These are phyloP conservation scores for Epicauta chinensis DNA, from an alignment of 1,140 invertebrate genomes.

Conservation along the genomic window DNA sequence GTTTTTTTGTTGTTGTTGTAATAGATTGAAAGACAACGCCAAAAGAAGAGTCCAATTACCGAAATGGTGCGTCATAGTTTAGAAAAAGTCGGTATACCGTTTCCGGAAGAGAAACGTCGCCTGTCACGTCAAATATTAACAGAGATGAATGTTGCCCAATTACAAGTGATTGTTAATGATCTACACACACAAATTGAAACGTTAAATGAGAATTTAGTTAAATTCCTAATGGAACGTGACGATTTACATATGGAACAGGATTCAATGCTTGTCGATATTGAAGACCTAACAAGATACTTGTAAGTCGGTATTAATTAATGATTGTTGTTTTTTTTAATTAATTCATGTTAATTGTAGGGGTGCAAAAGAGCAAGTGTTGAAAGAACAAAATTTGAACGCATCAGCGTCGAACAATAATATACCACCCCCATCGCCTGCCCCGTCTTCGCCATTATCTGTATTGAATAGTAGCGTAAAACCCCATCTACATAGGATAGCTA, in stretches of 20 bases:
- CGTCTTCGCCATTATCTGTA: slow-evolving; percentile 36
- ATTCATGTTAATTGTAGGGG: slow-evolving; percentile 37
- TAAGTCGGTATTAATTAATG: slow-evolving; percentile 48
- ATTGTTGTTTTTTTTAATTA: slow-evolving; percentile 5
- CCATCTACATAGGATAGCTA: slow-evolving; percentile 44
- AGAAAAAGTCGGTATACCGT: slow-evolving; percentile 75
- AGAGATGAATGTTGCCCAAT: slow-evolving; percentile 90
- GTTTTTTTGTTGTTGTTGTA: slow-evolving; percentile 17
- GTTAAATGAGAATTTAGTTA: slow-evolving; percentile 82
- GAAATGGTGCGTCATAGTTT: slow-evolving; percentile 74
- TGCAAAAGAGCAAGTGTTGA: slow-evolving; percentile 45
- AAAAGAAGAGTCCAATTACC: slow-evolving; percentile 77
- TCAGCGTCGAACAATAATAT: slow-evolving; percentile 39
- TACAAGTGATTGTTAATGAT: slow-evolving; percentile 93
- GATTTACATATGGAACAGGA: slow-evolving; percentile 96
- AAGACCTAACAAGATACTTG: slow-evolving; percentile 89
- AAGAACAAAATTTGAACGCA: slow-evolving; percentile 37
- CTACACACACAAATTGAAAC: slow-evolving; percentile 88
- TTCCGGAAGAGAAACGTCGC: slow-evolving; percentile 72
- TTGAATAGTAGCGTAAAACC: slow-evolving; percentile 40
- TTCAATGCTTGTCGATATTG: slow-evolving; percentile 94
- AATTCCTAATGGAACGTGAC: slow-evolving; percentile 80
- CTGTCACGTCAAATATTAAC: slow-evolving; percentile 77
- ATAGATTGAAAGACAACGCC: slow-evolving; percentile 68
- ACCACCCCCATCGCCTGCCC: slow-evolving; percentile 37